Conservation (phyloP, 2,113 vertebrate species). For the Heliornis fulica region DNA sequence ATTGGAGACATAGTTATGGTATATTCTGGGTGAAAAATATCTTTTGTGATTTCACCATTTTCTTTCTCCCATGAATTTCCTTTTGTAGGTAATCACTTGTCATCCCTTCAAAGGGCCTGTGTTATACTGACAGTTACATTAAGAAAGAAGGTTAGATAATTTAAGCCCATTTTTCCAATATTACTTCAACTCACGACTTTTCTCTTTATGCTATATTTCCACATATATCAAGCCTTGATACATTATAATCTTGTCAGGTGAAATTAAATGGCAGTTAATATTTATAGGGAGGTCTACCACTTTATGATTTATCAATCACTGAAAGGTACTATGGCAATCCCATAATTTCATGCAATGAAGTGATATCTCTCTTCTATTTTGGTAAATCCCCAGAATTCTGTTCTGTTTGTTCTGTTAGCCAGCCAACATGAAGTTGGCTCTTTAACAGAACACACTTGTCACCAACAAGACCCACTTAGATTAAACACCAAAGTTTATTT, state of each 20-base stretch:
- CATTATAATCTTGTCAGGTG: neutral
- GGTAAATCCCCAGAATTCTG: neutral
- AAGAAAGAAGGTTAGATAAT: neutral
- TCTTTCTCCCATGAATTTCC: neutral
- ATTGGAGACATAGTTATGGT: neutral
- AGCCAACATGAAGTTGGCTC: neutral
- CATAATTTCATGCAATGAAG: neutral
- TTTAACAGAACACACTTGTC: neutral
- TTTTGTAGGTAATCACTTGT: neutral
- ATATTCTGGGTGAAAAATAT: neutral
- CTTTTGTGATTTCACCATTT: neutral
- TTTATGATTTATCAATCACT: neutral
- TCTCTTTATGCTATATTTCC: neutral
- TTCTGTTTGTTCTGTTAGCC: neutral
- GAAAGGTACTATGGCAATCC: neutral
- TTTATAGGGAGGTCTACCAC: neutral
- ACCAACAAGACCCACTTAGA: neutral
- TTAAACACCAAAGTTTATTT: neutral
- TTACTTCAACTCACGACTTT: neutral
- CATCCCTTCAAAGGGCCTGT: neutral
- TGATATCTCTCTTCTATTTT: neutral
- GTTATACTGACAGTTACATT: neutral
- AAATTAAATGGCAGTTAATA: conserved; percentile 14
- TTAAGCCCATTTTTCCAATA: neutral
- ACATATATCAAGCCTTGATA: neutral